Conservation (phyloP, 35 echinoderm and acorn worm genomes). For the Eucidaris tribuloides region DNA sequence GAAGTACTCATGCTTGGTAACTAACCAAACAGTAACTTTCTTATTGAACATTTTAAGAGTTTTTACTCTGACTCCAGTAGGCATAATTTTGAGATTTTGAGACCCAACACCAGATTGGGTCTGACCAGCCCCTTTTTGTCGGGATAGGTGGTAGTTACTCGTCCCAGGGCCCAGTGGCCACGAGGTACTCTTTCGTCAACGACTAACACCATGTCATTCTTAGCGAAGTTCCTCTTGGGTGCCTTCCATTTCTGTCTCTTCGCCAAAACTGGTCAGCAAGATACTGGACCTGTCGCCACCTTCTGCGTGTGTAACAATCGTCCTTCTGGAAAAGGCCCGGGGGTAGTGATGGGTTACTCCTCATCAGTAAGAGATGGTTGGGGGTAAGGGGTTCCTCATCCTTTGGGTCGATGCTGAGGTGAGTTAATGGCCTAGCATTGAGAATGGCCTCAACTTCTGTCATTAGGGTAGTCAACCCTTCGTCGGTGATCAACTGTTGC, state of each 20-base stretch:
- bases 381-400: constrained; percentile 60
- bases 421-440: constrained; percentile 52
- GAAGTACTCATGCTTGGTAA: too few species aligned
- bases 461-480: constrained; percentile 35
- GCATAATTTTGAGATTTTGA: constrained; percentile 58
- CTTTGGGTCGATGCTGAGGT: constrained; percentile 21
- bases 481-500: constrained; percentile 28
- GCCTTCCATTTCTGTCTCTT: constrained; percentile 49
- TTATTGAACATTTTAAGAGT: too few species aligned
- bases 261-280: constrained; percentile 53
- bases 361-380: constrained; percentile 49
- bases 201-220: constrained; percentile 58
- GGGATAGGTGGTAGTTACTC: constrained; percentile 40
- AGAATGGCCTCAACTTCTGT: constrained; percentile 54
- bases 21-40: too few species aligned
- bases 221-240: constrained; percentile 30
- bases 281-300: constrained; percentile 51
- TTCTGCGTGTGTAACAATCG: not conserved
- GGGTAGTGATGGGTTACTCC: constrained; percentile 8
- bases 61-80: too few species aligned
- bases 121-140: constrained; percentile 49
- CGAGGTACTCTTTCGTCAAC: constrained; percentile 16
- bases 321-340: constrained; percentile 39
- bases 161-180: constrained; percentile 52
- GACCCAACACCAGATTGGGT: constrained; percentile 32